Percentiles rank a stretch among this genome's conserved stretches.
phyloP scores from a whole-genome alignment of 2,113 vertebrate species.

The Ornithorhynchus anatinus region DNA sequence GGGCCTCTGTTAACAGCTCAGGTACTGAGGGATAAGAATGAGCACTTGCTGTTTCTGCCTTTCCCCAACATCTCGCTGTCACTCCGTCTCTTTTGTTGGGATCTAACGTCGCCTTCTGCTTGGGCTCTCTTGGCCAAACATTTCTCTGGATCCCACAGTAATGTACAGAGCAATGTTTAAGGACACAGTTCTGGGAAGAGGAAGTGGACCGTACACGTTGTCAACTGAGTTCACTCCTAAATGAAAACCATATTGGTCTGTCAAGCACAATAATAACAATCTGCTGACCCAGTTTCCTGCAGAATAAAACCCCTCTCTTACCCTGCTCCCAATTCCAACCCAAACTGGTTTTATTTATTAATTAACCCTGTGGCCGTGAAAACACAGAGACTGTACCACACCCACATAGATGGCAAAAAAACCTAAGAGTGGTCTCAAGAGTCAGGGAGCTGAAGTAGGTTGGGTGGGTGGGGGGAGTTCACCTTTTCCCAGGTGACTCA shows the following conservation, averaged over 20 bases:
- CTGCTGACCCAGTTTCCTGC: conserved; percentile 66
- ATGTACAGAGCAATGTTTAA: conserved; percentile 18
- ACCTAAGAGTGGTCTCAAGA: background rate
- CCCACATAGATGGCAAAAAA: background rate
- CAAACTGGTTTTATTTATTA: conserved; percentile 37
- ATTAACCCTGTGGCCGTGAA: conserved; percentile 56
- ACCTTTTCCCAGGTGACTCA: conserved; percentile 11
- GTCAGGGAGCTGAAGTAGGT: background rate
- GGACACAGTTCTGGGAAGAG: conserved; percentile 51
- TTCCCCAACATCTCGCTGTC: background rate
- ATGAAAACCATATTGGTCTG: conserved; percentile 56
- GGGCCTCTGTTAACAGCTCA: no score
- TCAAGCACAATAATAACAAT: conserved; percentile 55
- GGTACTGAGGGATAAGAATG: no score
- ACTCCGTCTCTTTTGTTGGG: background rate
- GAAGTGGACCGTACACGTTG: conserved; percentile 28
- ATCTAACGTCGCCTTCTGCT: background rate
- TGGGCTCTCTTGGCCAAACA: conserved; percentile 25
- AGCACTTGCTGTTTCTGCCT: background rate
- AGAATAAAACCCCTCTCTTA: conserved; percentile 61
- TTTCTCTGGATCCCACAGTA: background rate
- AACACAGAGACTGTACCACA: background rate
- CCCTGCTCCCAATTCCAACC: conserved; percentile 46
- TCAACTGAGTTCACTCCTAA: conserved; percentile 50
- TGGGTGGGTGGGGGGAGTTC: background rate